A percentile compares a stretch with the other conserved stretches of the same genome.
Conservation (phyloP, 2,888 invertebrate genomes). For the Punctoribates punctum region DNA sequence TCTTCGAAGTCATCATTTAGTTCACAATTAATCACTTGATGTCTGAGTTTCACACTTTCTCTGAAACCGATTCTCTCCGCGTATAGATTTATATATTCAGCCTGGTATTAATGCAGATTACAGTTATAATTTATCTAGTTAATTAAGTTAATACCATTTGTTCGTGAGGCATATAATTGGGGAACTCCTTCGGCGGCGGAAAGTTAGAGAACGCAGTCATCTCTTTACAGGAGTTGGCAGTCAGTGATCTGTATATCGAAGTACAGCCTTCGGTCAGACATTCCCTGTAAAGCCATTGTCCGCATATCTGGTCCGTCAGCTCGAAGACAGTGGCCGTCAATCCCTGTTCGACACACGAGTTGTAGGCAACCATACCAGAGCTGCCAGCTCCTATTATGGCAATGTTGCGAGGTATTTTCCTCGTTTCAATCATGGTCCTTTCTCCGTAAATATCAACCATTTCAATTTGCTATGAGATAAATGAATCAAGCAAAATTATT, state of each 20-base stretch:
- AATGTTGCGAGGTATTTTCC: slow-evolving; percentile 30
- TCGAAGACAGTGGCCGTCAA: slow-evolving; percentile 53
- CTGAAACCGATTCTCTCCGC: neutral
- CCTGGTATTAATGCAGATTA: no score
- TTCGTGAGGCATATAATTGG: slow-evolving; percentile 53
- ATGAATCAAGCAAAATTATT: no score
- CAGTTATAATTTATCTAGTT: no score
- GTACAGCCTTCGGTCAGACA: slow-evolving; percentile 45
- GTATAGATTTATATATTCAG: no score
- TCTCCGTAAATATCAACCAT: no score
- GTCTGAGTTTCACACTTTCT: neutral
- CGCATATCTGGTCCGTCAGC: slow-evolving; percentile 51
- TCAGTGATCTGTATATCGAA: neutral
- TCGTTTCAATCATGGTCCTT: no score
- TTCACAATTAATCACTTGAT: neutral
- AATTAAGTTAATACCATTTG: slow-evolving; percentile 48
- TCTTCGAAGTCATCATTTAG: slow-evolving; percentile 30
- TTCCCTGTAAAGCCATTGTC: slow-evolving; percentile 52
- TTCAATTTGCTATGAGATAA: no score
- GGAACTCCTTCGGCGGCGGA: slow-evolving; percentile 52
- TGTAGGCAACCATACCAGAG: slow-evolving; percentile 54
- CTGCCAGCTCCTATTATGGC: slow-evolving; percentile 54
- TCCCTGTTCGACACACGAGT: slow-evolving; percentile 53
- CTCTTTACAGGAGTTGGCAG: slow-evolving; percentile 53
- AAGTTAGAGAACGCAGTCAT: slow-evolving; percentile 54